These are phyloP conservation scores for Phylloscopus collybita DNA, from an alignment of 2,797 vertebrate genomes.

Conservation along the genomic window DNA sequence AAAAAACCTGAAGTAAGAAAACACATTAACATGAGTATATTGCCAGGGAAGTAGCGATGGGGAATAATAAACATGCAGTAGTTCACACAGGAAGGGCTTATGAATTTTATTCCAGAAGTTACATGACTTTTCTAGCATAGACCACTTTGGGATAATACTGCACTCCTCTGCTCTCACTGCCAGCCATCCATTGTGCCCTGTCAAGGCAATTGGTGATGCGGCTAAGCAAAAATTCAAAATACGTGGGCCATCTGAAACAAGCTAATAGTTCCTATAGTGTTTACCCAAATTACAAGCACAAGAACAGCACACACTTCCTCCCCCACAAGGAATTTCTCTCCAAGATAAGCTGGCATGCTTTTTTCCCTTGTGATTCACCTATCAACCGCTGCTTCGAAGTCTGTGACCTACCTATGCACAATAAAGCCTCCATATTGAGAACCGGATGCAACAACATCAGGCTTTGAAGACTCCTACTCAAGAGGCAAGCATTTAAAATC, in stretches of 20 bases:
- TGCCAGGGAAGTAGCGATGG: neutral
- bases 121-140: neutral
- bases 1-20: neutral
- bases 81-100: neutral
- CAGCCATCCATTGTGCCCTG: constrained; percentile 12
- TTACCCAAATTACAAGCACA: constrained; percentile 55
- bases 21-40: neutral
- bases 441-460: neutral
- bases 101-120: neutral
- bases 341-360: constrained; percentile 52
- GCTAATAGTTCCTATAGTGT: constrained; percentile 10
- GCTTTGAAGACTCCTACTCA: constrained; percentile 32
- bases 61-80: neutral
- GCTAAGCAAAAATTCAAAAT: constrained; percentile 32
- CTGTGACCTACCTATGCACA: constrained; percentile 38
- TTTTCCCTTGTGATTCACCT: constrained; percentile 59
- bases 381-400: constrained; percentile 16
- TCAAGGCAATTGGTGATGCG: neutral
- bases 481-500: neutral
- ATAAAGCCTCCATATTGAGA: constrained; percentile 8
- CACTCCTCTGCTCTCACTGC: neutral
- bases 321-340: constrained; percentile 48
- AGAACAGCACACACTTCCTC: constrained; percentile 59
- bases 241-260: constrained; percentile 39
- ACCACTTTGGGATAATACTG: neutral